Evolutionary conservation across 2,888 invertebrate species (phyloP), one percentile per base, ranked within the genome.

Genomic region (Girardia tigrina): DNA sequence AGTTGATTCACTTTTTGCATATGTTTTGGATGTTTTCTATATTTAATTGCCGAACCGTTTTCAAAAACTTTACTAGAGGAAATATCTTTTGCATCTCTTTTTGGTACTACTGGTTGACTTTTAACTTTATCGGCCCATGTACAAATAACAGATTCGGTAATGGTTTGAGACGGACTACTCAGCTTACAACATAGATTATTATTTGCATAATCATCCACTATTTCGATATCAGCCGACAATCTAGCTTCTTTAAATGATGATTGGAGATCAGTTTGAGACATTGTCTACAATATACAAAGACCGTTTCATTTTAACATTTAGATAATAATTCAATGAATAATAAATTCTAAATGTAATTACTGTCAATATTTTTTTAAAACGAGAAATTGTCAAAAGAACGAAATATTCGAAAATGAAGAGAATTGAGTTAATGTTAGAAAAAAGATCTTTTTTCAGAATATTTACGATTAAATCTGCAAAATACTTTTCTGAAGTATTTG

Each of bases 101-200:
- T 56, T 56, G n/a, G 56, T 20, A 20, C 23, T 4, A 2, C 23
- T 56, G 23, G 23, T 56, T n/a, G 4, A 6, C 6, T 20, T 56
- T 56, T 56, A 56, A 73, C 73, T 29, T 29, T 27, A 73, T 73
- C 73, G n/a, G 73, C 73, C 73, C 73, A 73, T 2, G 73, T 73
- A 23, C 8, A 79, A 75, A 23, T 71, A 72, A 78, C 70, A 20
- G 70, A 28, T 23, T 70, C 28, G n/a, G 27, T n/a, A 20, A 56
- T 56, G 6, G 56, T 56, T 56, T 56, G 56, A 56, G 56, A 56
- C 4, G 56, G 56, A n/a, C 56, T 56, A 56, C 23, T 56, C 56
- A 56, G 23, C 23, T 56, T 56, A 4, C n/a, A n/a, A n/a, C 56
- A 56, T 6, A 56, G 23, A 56, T 56, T 56, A n/a, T 56, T 56